Base-by-base conservation (phyloP, 2,888 invertebrate species). In the Phyllotreta cruciferae region DNA sequence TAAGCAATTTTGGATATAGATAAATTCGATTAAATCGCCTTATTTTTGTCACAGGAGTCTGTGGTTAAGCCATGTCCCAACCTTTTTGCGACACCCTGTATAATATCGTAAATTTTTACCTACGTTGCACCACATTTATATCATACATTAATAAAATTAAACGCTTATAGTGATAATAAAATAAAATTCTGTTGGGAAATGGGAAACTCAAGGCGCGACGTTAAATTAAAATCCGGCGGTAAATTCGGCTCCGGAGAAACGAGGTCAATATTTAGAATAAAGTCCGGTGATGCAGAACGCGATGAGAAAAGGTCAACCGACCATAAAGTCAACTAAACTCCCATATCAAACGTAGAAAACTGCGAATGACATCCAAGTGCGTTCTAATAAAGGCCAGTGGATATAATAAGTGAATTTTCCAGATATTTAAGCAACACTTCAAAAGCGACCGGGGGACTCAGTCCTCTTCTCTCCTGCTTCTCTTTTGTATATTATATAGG, bases 401-500 rank as follows among this genome's bases (percentile, higher is more conserved):
- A 35, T 56, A 24, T 24, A 56, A 44, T 56, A 56, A 37, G 35
- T 56, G 56, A 56, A 47, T 56, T 56, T 56, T 56, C 56, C 47
- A 47, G 45, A 56, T 13, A 56, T 56, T 56, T 56, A 56, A 56
- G 45, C 56, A 56, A 38, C 47, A 56, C 47, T 47, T 14, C 14
- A 56, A 47, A 56, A 47, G 56, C 47, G 24, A 35, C 45, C 38
- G 24, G n/a, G 24, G 49, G 10, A 42, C 24, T 49, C 14, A 34
- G 3, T 49, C 35, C 49, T 34, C 49, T 49, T 49, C 24, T 34
- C 24, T 9, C 5, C 47, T 47, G 9, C 14, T 41, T 41, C 41
- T 41, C 41, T 9, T 38, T 9, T 24, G 24, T 24, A 24, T 4
- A 1, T 4, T 3, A 3, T 24, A 24, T 24, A 24, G 24, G 24